Evolutionary conservation across 2,888 invertebrate genomes (phyloP).

Genomic region (Gerris lacustris): DNA sequence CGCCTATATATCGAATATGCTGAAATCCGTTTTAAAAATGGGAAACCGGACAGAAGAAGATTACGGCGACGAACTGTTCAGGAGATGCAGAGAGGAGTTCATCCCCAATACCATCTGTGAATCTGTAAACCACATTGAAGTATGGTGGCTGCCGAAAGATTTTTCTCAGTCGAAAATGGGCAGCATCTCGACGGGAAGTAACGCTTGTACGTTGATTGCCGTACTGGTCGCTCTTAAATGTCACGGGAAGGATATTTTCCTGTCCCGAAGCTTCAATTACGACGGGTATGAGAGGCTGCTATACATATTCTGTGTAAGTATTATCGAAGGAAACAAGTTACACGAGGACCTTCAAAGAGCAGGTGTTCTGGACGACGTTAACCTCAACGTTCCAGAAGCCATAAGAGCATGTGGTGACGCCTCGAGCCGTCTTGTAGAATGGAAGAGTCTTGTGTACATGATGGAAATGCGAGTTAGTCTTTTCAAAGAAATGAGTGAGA

Average conservation of each 20-base stretch:
- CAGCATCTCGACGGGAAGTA: constrained; percentile 8
- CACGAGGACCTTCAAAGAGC: constrained; percentile 9
- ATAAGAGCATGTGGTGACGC: constrained; percentile 12
- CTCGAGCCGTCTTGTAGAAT: constrained; percentile 10
- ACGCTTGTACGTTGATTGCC: constrained; percentile 17
- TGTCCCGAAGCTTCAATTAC: neutral
- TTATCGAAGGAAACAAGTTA: constrained; percentile 16
- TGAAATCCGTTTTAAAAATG: neutral
- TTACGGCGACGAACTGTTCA: neutral
- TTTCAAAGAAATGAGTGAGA: constrained; percentile 8
- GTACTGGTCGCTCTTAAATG: constrained; percentile 13
- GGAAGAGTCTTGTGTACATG: constrained; percentile 15
- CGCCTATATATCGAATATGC: neutral
- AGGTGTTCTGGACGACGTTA: constrained; percentile 11
- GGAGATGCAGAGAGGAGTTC: neutral
- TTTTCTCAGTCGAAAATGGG: constrained; percentile 14
- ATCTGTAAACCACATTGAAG: constrained; percentile 2
- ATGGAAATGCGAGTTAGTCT: constrained; percentile 14
- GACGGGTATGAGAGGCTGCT: neutral
- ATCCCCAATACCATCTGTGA: neutral
- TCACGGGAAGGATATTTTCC: constrained; percentile 7
- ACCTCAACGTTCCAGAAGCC: constrained; percentile 17
- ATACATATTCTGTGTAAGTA: constrained; percentile 6
- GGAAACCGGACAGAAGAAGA: neutral
- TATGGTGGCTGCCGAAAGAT: constrained; percentile 12